Conservation (phyloP, 1,140 invertebrate species). For the Drosophila nasuta region DNA sequence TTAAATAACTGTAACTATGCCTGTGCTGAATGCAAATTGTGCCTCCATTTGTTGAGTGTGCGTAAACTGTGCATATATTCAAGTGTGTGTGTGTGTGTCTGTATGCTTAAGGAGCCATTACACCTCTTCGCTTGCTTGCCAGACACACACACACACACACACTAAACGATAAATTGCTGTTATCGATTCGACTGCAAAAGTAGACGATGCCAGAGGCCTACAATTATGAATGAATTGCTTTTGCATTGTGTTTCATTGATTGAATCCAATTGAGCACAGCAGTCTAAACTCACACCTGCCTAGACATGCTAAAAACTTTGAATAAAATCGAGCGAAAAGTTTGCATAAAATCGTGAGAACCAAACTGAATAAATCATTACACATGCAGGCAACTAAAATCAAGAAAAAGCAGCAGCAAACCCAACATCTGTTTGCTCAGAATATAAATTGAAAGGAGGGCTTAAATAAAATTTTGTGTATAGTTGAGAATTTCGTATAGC, state of each 20-base stretch:
- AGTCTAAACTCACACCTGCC: neutral
- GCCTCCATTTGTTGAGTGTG: conserved; percentile 35
- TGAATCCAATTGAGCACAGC: neutral
- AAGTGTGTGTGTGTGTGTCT: conserved; percentile 7
- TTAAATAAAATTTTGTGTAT: no score
- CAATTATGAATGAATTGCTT: conserved; percentile 51
- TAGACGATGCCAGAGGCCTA: conserved; percentile 19
- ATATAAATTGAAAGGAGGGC: no score
- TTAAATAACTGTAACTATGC: conserved; percentile 72
- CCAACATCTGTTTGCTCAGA: no score
- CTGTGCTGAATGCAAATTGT: conserved; percentile 69
- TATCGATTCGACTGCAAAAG: conserved; percentile 60
- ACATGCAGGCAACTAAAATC: no score
- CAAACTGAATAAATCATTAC: no score
- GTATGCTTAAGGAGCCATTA: conserved; percentile 40
- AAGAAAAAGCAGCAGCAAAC: no score
- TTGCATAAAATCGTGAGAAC: neutral
- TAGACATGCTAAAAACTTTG: no score
- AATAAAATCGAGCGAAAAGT: neutral
- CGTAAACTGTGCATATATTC: conserved; percentile 6
- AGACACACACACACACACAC: conserved; percentile 21
- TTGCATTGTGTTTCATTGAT: neutral
- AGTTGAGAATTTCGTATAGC: no score
- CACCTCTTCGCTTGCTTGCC: conserved; percentile 44
- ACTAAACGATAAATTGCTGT: conserved; percentile 75